phyloP scores from a whole-genome alignment of 1,140 invertebrate species.

The Aradophagus sp. region DNA sequence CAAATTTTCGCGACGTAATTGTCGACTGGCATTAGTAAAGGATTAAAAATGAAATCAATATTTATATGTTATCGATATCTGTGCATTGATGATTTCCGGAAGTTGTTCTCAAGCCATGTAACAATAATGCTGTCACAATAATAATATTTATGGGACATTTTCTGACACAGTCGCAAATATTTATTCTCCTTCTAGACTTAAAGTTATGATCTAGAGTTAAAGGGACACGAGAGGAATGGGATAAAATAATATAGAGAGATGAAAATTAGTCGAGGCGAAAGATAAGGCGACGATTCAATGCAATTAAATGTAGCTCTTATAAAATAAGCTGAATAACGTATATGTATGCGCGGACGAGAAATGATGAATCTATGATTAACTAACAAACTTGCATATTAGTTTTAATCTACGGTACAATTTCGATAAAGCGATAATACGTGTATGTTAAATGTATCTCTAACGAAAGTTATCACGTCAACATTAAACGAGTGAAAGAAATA shows the following conservation, averaged over 20 bases:
- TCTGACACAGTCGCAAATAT: constrained; percentile 53
- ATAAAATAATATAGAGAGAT: background rate
- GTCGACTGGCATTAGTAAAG: background rate
- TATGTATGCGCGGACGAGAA: constrained; percentile 12
- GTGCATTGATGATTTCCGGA: constrained; percentile 44
- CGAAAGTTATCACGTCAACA: constrained; percentile 8
- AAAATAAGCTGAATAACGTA: constrained; percentile 1
- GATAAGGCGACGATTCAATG: too few relatives aligned
- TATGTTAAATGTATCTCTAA: constrained; percentile 17
- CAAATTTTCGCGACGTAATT: background rate
- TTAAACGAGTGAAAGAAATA: constrained; percentile 7
- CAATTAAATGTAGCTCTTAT: constrained; percentile 19
- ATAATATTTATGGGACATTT: constrained; percentile 22
- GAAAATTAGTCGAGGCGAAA: constrained; percentile 1
- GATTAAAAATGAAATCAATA: constrained; percentile 1
- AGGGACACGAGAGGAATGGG: background rate
- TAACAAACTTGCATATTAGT: constrained; percentile 16
- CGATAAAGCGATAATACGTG: constrained; percentile 14
- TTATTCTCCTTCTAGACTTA: constrained; percentile 45
- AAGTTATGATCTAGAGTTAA: constrained; percentile 6
- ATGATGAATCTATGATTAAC: constrained; percentile 7
- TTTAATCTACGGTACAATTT: constrained; percentile 23
- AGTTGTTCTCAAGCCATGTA: constrained; percentile 32
- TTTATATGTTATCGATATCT: constrained; percentile 8
- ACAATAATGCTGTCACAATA: constrained; percentile 36